Evolutionary conservation across 2,888 invertebrate species (phyloP), one percentile per base, ranked within the genome.

Genomic region (Drosophila setosimentum): DNA sequence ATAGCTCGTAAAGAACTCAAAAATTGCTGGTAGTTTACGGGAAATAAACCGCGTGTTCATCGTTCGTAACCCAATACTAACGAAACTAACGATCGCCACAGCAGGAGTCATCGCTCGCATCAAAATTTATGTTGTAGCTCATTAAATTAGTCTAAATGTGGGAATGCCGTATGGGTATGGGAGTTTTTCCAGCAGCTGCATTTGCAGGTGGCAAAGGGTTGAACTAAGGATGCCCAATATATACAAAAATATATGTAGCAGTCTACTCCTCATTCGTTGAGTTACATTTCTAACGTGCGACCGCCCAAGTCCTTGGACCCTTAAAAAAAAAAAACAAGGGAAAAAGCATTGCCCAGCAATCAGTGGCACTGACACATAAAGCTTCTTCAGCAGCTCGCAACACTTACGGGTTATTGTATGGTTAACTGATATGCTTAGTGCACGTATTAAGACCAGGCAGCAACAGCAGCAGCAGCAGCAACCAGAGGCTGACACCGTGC

Each of bases 321-420:
- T n/a, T 27, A 24, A n/a, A 21, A 13, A 42, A 27, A 35, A 24
- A 37, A 49, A 45, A 24, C 16, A 7, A 8, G 16, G 42, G 13
- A 45, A 45, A 45, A 45, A 61, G 51, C 74, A 74, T 67, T 66
- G 62, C 24, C 58, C 83, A 58, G 78, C 89, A 89, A 86, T 86
- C 85, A 84, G 80, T 83, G 68, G 68, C 80, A 74, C 78, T 91
- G 92, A 91, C 91, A 91, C 90, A 90, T 90, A 87, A 91, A 89
- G 90, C 92, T 91, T 86, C 91, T 89, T 90, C 91, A 91, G 92
- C 91, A 91, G 89, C 90, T 76, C 76, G 74, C 86, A 89, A 89
- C 90, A 89, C 81, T 91, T 87, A 84, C 71, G 80, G 81, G 71
- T 86, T 85, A 84, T 88, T 88, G 84, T 88, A 76, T 89, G 85